Evolutionary conservation across 1,140 invertebrate species (phyloP), one percentile per base, ranked within the genome.

Genomic region (Helicoverpa armigera): DNA sequence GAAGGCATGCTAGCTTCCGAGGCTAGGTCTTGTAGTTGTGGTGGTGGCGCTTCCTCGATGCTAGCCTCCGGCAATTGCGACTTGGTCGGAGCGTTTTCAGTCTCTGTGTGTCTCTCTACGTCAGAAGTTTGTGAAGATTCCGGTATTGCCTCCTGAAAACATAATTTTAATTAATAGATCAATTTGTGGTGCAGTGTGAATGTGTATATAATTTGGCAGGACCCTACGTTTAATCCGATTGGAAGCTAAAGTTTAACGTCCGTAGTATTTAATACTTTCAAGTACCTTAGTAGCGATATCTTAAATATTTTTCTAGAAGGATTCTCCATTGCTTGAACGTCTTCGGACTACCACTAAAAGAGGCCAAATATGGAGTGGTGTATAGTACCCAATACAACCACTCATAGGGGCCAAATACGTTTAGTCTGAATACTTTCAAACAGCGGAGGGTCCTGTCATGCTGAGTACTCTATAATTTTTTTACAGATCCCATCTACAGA

Each of bases 71-170:
- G 43, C 51, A 53, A 53, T 53, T 53, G 51, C 51, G 65, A 48
- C 65, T 69, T 12, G 65, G 35, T 69, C 65, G 29, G 29, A 48
- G 29, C 43, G 35, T 69, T 69, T 31, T 69, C 43, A 69, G 65
- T 69, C 65, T 69, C 65, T 16, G 65, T 69, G 35, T 69, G 65
- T 69, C 65, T 69, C 65, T 23, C 23, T 69, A 48, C 65, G 65
- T 69, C 65, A 69, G 65, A 69, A 69, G 65, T 69, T 69, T 69
- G 65, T 69, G 65, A 69, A 69, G 65, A 69, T 69, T 69, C 65
- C 65, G 65, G 65, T 69, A 69, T 69, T 48, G 65, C 65, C 65
- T 69, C 65, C 35, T 69, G 65, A 69, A 69, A 69, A 69, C 65
- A 69, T 69, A 48, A 69, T 69, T 69, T 69, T 69, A 69, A 69